Conservation (phyloP, 1,140 invertebrate genomes). For the Macrobrachium rosenbergii region DNA sequence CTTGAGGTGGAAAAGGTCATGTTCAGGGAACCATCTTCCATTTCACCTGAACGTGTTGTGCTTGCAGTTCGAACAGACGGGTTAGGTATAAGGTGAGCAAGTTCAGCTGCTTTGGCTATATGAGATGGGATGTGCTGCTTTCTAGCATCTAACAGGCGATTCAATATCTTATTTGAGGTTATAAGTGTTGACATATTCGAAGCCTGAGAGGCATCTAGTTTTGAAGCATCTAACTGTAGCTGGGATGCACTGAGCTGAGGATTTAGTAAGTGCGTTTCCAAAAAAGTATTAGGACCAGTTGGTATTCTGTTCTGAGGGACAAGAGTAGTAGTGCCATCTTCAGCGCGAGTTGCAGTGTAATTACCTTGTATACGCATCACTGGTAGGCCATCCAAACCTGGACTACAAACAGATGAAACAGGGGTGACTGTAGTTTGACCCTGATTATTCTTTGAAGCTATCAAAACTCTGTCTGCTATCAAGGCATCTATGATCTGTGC, state of each 20-base stretch:
- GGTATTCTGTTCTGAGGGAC: not conserved
- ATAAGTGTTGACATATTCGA: conserved; percentile 35
- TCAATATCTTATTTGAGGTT: conserved; percentile 45
- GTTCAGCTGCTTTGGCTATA: conserved; percentile 52
- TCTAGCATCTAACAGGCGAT: conserved; percentile 43
- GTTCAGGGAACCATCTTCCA: conserved; percentile 25
- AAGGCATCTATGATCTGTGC: conserved; percentile 42
- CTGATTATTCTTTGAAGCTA: conserved; percentile 39
- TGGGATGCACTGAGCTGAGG: conserved; percentile 29
- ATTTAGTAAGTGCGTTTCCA: conserved; percentile 1
- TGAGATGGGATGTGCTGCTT: conserved; percentile 59
- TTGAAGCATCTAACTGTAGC: conserved; percentile 2
- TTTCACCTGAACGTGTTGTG: conserved; percentile 21
- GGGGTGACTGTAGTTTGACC: conserved; percentile 21
- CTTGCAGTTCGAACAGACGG: conserved; percentile 26
- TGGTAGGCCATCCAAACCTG: conserved; percentile 34
- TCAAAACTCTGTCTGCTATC: conserved; percentile 38
- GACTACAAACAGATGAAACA: conserved; percentile 4
- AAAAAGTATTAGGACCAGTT: not conserved
- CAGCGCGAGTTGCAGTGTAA: conserved; percentile 18
- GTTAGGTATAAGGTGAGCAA: conserved; percentile 54
- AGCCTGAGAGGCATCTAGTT: conserved; percentile 15
- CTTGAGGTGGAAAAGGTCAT: conserved; percentile 31
- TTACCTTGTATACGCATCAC: conserved; percentile 23
- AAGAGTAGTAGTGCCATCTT: not conserved